Percentiles rank a stretch among this genome's conserved stretches.
Evolutionary conservation across 2,113 vertebrate species (phyloP).

Genomic region (Bos javanicus): DNA sequence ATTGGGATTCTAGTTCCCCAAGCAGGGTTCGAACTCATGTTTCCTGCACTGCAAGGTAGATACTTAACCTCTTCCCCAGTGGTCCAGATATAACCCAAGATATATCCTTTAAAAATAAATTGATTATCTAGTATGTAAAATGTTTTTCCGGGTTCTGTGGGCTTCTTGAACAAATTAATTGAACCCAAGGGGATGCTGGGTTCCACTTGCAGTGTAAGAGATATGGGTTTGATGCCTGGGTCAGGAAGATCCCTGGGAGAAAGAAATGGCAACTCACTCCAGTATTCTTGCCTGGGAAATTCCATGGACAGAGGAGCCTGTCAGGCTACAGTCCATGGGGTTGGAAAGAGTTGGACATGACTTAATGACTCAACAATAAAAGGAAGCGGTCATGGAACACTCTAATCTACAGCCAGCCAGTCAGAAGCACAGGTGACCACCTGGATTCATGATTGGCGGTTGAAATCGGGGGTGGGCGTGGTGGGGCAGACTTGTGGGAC

Average conservation of each 20-base stretch:
- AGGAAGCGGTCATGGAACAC: not conserved
- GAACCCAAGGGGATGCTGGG: not conserved
- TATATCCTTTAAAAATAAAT: not conserved
- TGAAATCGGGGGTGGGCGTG: not conserved
- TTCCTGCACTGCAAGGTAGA: not conserved
- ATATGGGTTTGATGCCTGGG: not conserved
- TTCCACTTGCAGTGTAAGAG: not conserved
- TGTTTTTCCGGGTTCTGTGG: not conserved
- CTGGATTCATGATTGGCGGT: fast-evolving
- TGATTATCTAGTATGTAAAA: not conserved
- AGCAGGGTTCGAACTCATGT: not conserved
- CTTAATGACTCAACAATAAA: not conserved
- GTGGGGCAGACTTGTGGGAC: not conserved
- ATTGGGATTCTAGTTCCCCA: not conserved
- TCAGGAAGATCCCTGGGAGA: not conserved
- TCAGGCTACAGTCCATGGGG: not conserved
- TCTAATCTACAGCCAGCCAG: not conserved
- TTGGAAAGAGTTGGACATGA: not conserved
- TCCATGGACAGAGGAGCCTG: not conserved
- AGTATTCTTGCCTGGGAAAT: not conserved
- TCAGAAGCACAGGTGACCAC: not conserved
- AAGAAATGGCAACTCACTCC: not conserved
- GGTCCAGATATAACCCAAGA: not conserved
- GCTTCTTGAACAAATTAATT: not conserved
- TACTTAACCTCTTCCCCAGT: not conserved